Conservation (phyloP, 2,888 invertebrate species). For the Plutella xylostella region DNA sequence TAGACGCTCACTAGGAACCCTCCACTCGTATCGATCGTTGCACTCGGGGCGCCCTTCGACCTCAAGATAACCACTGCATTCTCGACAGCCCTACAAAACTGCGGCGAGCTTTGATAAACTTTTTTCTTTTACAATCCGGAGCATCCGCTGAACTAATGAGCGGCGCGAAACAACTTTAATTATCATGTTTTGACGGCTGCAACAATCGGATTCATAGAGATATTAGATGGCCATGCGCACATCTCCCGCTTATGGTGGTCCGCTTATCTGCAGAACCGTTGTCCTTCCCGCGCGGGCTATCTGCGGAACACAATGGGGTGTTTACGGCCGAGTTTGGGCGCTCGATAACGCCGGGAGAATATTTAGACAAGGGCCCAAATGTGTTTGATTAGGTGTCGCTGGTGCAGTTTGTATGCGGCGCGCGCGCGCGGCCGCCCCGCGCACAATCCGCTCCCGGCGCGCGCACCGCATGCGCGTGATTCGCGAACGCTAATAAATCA, state of each 20-base stretch:
- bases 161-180: no score
- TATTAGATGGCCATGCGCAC: no score
- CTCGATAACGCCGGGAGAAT: conserved; percentile 45
- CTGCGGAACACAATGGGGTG: conserved; percentile 43
- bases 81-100: conserved; percentile 26
- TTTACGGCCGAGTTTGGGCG: conserved; percentile 42
- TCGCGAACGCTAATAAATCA: no score
- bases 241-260: no score
- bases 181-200: neutral
- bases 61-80: conserved; percentile 33
- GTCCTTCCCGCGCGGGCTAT: conserved; percentile 37
- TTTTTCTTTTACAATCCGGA: no score
- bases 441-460: neutral
- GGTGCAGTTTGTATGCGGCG: conserved; percentile 59
- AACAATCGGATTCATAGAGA: neutral
- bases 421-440: conserved; percentile 39
- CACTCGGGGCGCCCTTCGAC: conserved; percentile 47
- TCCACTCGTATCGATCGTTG: conserved; percentile 34
- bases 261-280: conserved; percentile 34
- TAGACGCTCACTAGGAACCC: neutral
- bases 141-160: no score
- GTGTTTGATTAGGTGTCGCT: conserved; percentile 52
- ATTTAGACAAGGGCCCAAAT: conserved; percentile 47
- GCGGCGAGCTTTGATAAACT: conserved; percentile 4
- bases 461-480: no score